phyloP scores from a whole-genome alignment of 2,113 vertebrate genomes.

The Brevimyrus niger region DNA sequence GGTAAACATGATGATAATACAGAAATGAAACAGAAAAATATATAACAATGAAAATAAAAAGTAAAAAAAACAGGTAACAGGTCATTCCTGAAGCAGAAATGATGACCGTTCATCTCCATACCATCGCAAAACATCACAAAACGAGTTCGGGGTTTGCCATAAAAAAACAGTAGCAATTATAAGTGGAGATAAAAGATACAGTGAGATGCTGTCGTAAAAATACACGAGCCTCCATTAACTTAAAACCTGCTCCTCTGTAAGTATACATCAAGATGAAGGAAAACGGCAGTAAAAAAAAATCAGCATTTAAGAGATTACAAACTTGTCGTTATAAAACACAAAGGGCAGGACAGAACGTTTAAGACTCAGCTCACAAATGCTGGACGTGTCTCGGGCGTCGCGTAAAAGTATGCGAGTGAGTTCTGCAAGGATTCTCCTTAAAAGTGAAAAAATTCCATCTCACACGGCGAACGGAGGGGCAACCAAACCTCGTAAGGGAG shows the following conservation, averaged over 20 bases:
- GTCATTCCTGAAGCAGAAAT: not conserved
- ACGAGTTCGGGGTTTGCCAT: not conserved
- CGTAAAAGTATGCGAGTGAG: not conserved
- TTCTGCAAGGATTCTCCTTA: not conserved
- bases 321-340: constrained; percentile 5
- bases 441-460: not conserved
- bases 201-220: not conserved
- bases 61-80: not conserved
- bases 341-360: not conserved
- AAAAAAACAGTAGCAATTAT: not conserved
- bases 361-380: not conserved
- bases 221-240: not conserved
- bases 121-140: not conserved
- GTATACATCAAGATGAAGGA: not conserved
- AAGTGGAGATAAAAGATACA: not conserved
- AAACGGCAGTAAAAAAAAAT: not conserved
- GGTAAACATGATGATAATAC: constrained; percentile 46
- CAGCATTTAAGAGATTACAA: not conserved
- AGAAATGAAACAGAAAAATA: constrained; percentile 10
- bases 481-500: not conserved
- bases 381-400: not conserved
- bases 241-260: not conserved
- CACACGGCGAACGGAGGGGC: not conserved
- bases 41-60: not conserved
- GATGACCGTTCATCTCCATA: not conserved